Evolutionary conservation across 2,113 vertebrate species (phyloP).

Genomic region (Corydoras maculifer): DNA sequence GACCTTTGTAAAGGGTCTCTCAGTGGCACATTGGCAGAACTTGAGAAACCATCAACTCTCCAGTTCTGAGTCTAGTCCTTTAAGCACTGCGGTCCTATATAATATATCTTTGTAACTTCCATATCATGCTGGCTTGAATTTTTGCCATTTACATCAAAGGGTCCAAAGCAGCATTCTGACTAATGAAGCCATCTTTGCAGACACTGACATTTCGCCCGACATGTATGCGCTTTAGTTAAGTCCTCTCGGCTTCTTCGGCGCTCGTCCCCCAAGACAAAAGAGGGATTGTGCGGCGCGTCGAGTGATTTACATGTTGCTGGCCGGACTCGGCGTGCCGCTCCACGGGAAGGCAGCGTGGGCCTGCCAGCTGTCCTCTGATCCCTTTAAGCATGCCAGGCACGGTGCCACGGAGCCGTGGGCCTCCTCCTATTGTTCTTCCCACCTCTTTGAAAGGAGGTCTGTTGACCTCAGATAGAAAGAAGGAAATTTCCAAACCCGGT

Average conservation of each 20-base stretch:
- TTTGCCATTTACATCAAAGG: too few relatives aligned
- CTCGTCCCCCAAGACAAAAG: slow-evolving; percentile 42
- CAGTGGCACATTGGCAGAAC: too few relatives aligned
- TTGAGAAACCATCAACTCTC: too few relatives aligned
- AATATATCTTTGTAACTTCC: too few relatives aligned
- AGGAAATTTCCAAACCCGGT: slow-evolving; percentile 47
- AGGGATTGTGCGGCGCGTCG: slow-evolving; percentile 42
- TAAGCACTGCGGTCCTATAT: too few relatives aligned
- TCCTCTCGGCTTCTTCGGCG: slow-evolving; percentile 39
- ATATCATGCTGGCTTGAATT: too few relatives aligned
- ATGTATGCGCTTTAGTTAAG: slow-evolving; percentile 36
- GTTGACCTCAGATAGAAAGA: slow-evolving; percentile 52
- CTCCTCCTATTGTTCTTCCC: slow-evolving; percentile 45
- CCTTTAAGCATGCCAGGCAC: slow-evolving; percentile 49
- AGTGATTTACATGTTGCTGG: slow-evolving; percentile 45
- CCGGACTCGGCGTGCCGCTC: slow-evolving; percentile 39
- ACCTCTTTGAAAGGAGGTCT: slow-evolving; percentile 51
- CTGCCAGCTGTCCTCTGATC: slow-evolving; percentile 51
- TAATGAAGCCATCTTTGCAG: slow-evolving; percentile 38
- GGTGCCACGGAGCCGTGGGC: slow-evolving; percentile 49
- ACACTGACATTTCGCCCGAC: slow-evolving; percentile 37
- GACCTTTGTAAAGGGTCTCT: too few relatives aligned
- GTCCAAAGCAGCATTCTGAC: not conserved
- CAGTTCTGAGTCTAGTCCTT: too few relatives aligned
- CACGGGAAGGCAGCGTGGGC: slow-evolving; percentile 37